Evolutionary conservation across 2,797 vertebrate genomes (phyloP).

Genomic region (Knipowitschia caucasica): DNA sequence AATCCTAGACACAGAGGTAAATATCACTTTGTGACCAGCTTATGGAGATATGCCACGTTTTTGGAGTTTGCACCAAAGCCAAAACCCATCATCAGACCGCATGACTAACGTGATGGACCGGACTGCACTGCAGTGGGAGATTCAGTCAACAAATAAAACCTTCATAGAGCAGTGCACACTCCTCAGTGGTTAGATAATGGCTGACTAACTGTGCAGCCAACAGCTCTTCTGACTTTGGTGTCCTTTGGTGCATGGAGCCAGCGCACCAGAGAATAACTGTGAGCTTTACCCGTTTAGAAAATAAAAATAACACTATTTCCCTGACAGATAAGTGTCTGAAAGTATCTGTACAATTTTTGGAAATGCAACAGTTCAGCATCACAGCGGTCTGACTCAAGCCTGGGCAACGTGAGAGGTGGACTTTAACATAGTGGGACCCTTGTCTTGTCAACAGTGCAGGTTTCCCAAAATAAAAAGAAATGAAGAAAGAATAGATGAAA

Average conservation of each 20-base stretch:
- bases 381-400: conserved; percentile 26
- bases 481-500: conserved; percentile 43
- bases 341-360: conserved; percentile 19
- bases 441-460: conserved; percentile 60
- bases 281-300: conserved; percentile 30
- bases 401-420: conserved; percentile 23
- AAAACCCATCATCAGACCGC: conserved; percentile 34
- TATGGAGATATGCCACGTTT: conserved; percentile 47
- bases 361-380: conserved; percentile 18
- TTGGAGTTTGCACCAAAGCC: conserved; percentile 36
- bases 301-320: conserved; percentile 23
- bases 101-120: conserved; percentile 14
- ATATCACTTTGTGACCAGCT: conserved; percentile 47
- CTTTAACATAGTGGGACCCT: conserved; percentile 41
- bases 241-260: conserved; percentile 24
- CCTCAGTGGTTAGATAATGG: conserved; percentile 25
- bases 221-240: conserved; percentile 29
- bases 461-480: conserved; percentile 44
- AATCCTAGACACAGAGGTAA: conserved; percentile 40
- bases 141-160: conserved; percentile 8
- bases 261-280: conserved; percentile 27
- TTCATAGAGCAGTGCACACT: conserved; percentile 10
- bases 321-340: conserved; percentile 29
- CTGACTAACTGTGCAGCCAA: conserved; percentile 20
- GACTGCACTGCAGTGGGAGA: conserved; percentile 21